phyloP scores from a whole-genome alignment of 1,140 invertebrate genomes.

The Globodera rostochiensis region DNA sequence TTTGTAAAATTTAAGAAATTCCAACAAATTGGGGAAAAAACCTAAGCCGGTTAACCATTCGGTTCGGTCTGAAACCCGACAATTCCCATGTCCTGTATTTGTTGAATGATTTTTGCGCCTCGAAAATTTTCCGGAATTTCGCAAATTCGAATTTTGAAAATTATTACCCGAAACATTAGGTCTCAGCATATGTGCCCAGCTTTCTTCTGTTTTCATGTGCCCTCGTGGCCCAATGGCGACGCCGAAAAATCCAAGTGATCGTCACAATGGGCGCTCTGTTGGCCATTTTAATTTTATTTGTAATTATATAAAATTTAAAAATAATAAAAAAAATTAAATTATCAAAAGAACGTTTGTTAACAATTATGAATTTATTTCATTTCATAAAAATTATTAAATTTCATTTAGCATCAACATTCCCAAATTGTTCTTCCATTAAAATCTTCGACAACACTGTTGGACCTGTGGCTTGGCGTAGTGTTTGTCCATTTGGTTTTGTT shows the following conservation, averaged over 20 bases:
- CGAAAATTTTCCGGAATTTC: no score
- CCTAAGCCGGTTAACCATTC: no score
- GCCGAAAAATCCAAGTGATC: slow-evolving; percentile 50
- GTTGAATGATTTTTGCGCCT: no score
- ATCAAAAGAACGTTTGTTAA: not conserved
- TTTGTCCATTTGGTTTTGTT: slow-evolving; percentile 34
- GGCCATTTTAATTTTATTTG: slow-evolving; percentile 34
- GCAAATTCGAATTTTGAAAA: no score
- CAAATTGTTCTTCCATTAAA: not conserved
- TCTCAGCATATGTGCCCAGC: slow-evolving; percentile 41
- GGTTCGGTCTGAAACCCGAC: no score
- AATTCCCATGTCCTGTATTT: no score
- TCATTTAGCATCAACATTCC: not conserved
- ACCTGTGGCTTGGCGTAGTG: slow-evolving; percentile 37
- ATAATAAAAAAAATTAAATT: slow-evolving; percentile 4
- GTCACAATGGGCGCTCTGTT: slow-evolving; percentile 41
- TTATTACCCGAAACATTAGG: not conserved
- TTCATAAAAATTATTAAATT: slow-evolving; percentile 9
- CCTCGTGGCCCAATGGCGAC: slow-evolving; percentile 57
- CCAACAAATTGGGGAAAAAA: no score
- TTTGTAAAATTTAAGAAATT: no score
- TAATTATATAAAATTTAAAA: not conserved
- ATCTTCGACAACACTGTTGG: slow-evolving; percentile 29
- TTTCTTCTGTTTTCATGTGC: slow-evolving; percentile 43
- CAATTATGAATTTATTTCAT: slow-evolving; percentile 8